Evolutionary conservation across 2,888 invertebrate species (phyloP), one percentile per base, ranked within the genome.

Genomic region (Esperia sulphurella): DNA sequence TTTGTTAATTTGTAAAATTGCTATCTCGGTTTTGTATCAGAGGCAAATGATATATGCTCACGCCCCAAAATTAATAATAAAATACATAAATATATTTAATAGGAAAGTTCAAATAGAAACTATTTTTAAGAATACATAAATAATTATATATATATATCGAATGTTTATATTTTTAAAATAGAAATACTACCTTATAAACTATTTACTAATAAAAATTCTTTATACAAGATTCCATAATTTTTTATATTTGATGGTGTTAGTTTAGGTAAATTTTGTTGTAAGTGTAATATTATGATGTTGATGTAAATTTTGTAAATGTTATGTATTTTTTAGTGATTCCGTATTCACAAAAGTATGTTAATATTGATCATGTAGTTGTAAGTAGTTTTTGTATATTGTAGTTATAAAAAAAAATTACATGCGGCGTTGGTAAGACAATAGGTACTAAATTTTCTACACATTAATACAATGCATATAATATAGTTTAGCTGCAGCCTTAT

Each of bases 281-380:
- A 62, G 63, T 51, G 60, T 56, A 68, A 63, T 65, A 53, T 58
- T 63, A 57, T n/a, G 35, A n/a, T n/a, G 61, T 77, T 56, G 71
- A 71, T 85, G 83, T 85, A 85, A 71, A 84, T 86, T 85, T 86
- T 87, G 86, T 86, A 85, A 79, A 83, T 72, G 66, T 71, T 65
- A 63, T 61, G 61, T 61, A 57, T 60, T 61, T 49, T n/a, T 49
- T 60, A 61, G 53, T 53, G 48, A 42, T 43, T 54, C 54, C 54
- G 44, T 59, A 61, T 49, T 51, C 51, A 52, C 41, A 33, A 10
- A 10, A 5, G 10, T 8, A 8, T 10, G 10, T 33, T 10, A 33
- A 33, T 21, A 21, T 21, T 21, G 21, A 21, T 5, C 21, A 5
- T 21, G 21, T 21, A 21, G 5, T 2, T 3, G 21, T 21, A 21